Conservation (phyloP, 2,113 vertebrate species). For the Columba livia region DNA sequence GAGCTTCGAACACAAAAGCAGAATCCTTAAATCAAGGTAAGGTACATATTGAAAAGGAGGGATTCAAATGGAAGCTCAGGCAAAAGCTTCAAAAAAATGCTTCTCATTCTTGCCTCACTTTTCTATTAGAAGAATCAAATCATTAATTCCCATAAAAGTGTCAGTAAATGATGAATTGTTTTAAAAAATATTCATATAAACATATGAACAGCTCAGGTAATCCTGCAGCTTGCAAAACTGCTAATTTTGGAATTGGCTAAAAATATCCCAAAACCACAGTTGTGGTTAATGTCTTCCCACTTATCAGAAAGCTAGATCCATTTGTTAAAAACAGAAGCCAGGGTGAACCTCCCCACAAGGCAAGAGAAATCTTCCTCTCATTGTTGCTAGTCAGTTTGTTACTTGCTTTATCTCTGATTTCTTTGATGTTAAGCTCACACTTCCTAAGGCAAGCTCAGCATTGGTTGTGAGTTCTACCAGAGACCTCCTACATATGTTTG, state of each 20-base stretch:
- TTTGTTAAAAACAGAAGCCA: neutral
- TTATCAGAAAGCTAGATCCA: neutral
- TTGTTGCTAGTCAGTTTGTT: neutral
- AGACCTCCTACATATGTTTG: slow-evolving; percentile 27
- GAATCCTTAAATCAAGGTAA: neutral
- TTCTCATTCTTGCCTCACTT: neutral
- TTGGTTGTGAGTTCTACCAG: neutral
- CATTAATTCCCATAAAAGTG: neutral
- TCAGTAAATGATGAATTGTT: neutral
- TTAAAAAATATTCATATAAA: neutral
- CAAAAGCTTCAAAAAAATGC: neutral
- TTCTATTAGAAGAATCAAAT: neutral
- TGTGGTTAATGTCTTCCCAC: neutral
- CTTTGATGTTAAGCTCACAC: neutral
- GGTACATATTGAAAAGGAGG: neutral
- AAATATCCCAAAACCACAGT: neutral
- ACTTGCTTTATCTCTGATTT: neutral
- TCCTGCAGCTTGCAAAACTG: neutral
- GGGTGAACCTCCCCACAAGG: neutral
- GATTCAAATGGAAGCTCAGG: neutral
- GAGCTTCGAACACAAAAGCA: neutral
- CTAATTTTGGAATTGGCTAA: neutral
- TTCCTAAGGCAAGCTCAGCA: neutral
- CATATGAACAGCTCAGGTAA: neutral
- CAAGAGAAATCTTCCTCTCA: neutral